Conservation (phyloP, 2,888 invertebrate genomes). For the Caenorhabditis imperialis region DNA sequence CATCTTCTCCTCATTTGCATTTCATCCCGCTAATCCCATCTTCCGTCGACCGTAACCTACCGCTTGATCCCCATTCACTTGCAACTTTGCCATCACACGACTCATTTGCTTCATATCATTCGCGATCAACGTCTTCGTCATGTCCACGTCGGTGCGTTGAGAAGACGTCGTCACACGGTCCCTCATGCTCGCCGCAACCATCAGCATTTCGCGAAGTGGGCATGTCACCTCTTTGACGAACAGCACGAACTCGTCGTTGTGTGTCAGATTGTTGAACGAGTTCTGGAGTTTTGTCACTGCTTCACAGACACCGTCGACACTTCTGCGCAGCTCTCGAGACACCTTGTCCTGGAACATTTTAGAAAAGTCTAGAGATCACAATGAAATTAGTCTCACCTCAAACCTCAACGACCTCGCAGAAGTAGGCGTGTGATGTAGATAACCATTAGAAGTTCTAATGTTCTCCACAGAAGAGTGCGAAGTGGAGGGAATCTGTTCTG, state of each 20-base stretch:
- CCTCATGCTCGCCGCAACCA: conserved; percentile 39
- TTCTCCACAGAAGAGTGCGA: conserved; percentile 49
- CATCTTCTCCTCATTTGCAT: background rate
- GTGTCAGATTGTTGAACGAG: conserved; percentile 61
- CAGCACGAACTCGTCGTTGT: conserved; percentile 60
- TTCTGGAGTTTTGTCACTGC: conserved; percentile 61
- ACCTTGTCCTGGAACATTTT: conserved; percentile 21
- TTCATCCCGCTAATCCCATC: no score
- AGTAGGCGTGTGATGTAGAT: conserved; percentile 38
- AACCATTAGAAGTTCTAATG: conserved; percentile 31
- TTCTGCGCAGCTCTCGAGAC: conserved; percentile 29
- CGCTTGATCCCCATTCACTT: conserved; percentile 38
- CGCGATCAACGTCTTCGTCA: conserved; percentile 62
- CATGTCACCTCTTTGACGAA: conserved; percentile 56
- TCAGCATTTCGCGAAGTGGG: conserved; percentile 55
- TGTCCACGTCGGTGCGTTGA: conserved; percentile 55
- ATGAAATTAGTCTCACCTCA: conserved; percentile 20
- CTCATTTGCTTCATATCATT: conserved; percentile 69
- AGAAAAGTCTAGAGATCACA: background rate
- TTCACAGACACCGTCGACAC: conserved; percentile 52
- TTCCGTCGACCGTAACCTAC: conserved; percentile 1
- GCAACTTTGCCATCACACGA: conserved; percentile 61
- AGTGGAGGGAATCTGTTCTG: conserved; percentile 32
- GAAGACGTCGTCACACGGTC: conserved; percentile 43
- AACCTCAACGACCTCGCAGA: conserved; percentile 32